A percentile compares a stretch with the other conserved stretches of the same genome.
Evolutionary conservation across 2,113 vertebrate genomes (phyloP).

Genomic region (Zosterops pallidus): DNA sequence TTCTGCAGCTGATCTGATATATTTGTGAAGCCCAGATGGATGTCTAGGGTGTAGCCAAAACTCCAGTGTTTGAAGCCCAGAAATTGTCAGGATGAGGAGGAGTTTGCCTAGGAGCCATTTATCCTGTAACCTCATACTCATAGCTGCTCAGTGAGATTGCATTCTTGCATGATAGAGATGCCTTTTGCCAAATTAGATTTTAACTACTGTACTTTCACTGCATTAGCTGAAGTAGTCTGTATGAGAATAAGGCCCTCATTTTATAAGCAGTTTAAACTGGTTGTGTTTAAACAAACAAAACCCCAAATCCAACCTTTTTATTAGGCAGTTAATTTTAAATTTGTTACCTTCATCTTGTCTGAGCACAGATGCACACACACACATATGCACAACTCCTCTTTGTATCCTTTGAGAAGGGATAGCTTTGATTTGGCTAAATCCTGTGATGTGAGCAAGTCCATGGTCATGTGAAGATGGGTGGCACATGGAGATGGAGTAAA

Average conservation of each 20-base stretch:
- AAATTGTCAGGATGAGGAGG: neutral
- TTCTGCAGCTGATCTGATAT: neutral
- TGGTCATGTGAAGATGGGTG: neutral
- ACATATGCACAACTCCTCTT: neutral
- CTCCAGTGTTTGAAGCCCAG: neutral
- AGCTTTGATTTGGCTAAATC: neutral
- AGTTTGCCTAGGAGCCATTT: neutral
- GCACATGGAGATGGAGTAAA: neutral
- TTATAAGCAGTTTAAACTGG: neutral
- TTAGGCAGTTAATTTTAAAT: neutral
- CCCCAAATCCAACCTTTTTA: neutral
- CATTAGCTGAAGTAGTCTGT: neutral
- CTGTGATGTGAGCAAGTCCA: neutral
- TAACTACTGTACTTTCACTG: neutral
- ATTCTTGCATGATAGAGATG: neutral
- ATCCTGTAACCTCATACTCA: neutral
- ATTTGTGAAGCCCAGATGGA: neutral
- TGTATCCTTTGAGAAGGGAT: neutral
- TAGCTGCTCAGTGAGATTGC: neutral
- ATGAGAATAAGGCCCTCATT: neutral
- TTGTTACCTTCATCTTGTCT: neutral
- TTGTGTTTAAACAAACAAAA: neutral
- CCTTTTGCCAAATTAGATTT: neutral
- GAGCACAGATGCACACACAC: rapidly evolving
- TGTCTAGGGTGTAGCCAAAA: neutral